Evolutionary conservation across 2,888 invertebrate genomes (phyloP).

Genomic region (Odontocolon sp.): DNA sequence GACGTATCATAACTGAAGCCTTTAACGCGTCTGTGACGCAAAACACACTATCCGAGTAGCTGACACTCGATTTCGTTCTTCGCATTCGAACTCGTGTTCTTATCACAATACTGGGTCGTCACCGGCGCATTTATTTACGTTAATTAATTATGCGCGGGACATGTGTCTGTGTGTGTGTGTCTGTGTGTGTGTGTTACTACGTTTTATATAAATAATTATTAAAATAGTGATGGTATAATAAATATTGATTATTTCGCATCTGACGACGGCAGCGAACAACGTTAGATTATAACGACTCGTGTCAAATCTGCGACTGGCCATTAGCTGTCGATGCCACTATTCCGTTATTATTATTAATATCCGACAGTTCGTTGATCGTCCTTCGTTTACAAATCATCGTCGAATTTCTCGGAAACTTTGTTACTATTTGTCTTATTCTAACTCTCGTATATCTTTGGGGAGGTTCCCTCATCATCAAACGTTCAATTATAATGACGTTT

Average conservation of each 20-base stretch:
- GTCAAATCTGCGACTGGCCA: background rate
- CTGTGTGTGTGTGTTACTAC: conserved; percentile 4
- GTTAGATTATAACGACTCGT: background rate
- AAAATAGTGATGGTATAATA: conserved; percentile 66
- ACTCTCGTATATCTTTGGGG: conserved; percentile 45
- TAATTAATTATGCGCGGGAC: conserved; percentile 35
- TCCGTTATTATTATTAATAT: background rate
- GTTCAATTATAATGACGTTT: conserved; percentile 4
- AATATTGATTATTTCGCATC: conserved; percentile 62
- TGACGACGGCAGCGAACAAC: conserved; percentile 1
- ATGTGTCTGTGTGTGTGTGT: conserved; percentile 21
- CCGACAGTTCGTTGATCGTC: conserved; percentile 33
- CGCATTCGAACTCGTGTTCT: conserved; percentile 32
- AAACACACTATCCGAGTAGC: background rate
- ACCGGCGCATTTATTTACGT: conserved; percentile 39
- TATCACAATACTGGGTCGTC: conserved; percentile 69
- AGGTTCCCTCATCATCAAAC: conserved; percentile 20
- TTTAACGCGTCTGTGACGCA: background rate
- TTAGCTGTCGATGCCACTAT: background rate
- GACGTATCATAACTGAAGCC: conserved; percentile 1
- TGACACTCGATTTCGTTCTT: conserved; percentile 5
- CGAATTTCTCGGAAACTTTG: background rate
- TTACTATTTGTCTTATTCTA: conserved; percentile 7
- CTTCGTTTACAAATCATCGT: conserved; percentile 30
- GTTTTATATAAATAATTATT: conserved; percentile 67